A percentile compares a stretch with the other conserved stretches of the same genome.
These are phyloP conservation scores for Harmothoe impar DNA, from an alignment of 2,888 invertebrate species.

Conservation along the genomic window DNA sequence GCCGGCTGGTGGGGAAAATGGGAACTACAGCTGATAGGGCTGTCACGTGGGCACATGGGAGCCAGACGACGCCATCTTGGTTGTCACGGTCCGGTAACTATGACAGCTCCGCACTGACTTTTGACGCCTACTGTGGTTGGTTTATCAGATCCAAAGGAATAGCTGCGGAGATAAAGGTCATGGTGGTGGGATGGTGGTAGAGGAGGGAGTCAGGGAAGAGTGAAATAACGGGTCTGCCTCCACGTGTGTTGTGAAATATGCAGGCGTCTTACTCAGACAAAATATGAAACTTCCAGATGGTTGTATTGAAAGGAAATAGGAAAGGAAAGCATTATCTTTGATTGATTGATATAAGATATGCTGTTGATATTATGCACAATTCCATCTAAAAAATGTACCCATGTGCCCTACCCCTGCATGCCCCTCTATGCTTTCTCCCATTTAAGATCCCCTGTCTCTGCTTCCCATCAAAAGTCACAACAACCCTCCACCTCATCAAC, in stretches of 20 bases:
- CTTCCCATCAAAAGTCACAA: background rate
- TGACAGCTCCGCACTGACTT: background rate
- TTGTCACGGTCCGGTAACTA: background rate
- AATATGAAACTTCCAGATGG: too few relatives aligned
- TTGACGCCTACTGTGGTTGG: background rate
- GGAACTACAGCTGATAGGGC: background rate
- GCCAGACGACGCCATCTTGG: background rate
- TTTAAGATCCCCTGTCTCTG: too few relatives aligned
- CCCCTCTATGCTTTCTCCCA: too few relatives aligned
- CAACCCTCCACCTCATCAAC: background rate
- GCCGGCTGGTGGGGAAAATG: background rate
- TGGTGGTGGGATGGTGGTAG: background rate
- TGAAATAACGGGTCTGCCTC: background rate
- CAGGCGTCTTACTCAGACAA: too few relatives aligned
- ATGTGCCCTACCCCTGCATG: too few relatives aligned
- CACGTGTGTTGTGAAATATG: too few relatives aligned
- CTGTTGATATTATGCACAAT: too few relatives aligned
- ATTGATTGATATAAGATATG: too few relatives aligned
- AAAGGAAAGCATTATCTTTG: too few relatives aligned
- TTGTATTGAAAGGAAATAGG: too few relatives aligned
- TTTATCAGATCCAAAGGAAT: conserved; percentile 18
- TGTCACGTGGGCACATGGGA: conserved; percentile 16
- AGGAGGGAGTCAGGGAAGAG: background rate
- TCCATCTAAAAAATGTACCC: too few relatives aligned
- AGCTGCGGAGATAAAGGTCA: conserved; percentile 8